Base-by-base conservation (phyloP, 37 sponge, comb jelly and placozoan species). In the Mnemiopsis leidyi region DNA sequence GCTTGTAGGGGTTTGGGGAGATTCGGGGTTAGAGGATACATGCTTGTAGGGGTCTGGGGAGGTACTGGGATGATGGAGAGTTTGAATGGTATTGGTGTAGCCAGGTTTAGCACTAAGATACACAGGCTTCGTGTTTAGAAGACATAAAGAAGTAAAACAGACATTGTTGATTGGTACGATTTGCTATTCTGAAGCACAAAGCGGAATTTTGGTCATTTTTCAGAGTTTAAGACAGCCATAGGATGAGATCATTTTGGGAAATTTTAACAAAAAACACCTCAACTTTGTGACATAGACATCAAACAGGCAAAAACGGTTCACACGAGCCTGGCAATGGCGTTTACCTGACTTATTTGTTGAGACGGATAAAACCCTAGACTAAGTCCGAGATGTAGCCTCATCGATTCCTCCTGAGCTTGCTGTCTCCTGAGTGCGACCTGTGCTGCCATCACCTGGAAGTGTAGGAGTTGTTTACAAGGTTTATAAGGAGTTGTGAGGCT, bases 391-490 rank as follows among this genome's bases (percentile, higher is more conserved):
- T 79, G 82, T 16, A 79, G 36, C 36, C 82, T 79, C 82, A 79
- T 79, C 3, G 82, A 79, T 39, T 92, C 92, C 33, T 92, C 92
- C 36, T 92, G 92, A 67, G 92, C 92, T 26, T 92, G 92, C 69
- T 92, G 92, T 67, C 92, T n/a, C 29, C 92, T 92, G 9, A 92
- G 69, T 13, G 92, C 92, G 21, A 92, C 92, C 23, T 92, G 92
- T 23, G 92, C 92, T 69, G 92, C 92, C 92, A 92, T 92, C 32
- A 92, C 92, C 69, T 68, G 69, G 32, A 7, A 68, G 61, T 48
- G 5, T 13, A 48, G 61, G n/a, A n/a, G n/a, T n/a, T n/a, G n/a
- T n/a, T n/a, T n/a, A n/a, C n/a, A n/a, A n/a, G n/a, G n/a, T n/a
- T n/a, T n/a, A n/a, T n/a, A n/a, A n/a, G n/a, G 61, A 48, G 61